Evolutionary conservation across 1,140 invertebrate genomes (phyloP), one percentile per base, ranked within the genome.

Genomic region (Leptinotarsa undecemlineata): DNA sequence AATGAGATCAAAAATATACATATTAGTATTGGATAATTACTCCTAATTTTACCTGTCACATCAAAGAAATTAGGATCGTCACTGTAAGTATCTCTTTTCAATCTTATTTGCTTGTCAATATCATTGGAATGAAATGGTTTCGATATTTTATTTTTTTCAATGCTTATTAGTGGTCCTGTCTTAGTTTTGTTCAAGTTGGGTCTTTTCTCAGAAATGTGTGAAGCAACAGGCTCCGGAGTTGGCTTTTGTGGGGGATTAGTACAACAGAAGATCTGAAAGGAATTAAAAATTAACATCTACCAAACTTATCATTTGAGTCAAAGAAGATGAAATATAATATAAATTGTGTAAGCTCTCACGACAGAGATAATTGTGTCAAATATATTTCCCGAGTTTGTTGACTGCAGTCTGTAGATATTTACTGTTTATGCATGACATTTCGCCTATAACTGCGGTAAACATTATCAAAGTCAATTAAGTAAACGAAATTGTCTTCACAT

Each of bases 111-210:
- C 66, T 84, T 84, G 23, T 84, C 83, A 48, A 85, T 84, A 66
- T 84, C 82, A 66, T 85, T 85, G 3, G 79, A 81, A 66, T 83
- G 79, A 63, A 84, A 80, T 0, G 81, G 73, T 71, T 81, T 83
- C 0, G 76, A 57, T 14, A 81, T 79, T 75, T 81, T 81, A 48
- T 79, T 82, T 69, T 83, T 83, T 14, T 83, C 82, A 3, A 82
- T 21, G 42, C 75, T 77, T 15, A 80, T 42, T 15, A 81, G 51
- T 13, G 76, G 19, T 14, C 57, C 72, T 13, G 77, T 76, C 60
- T 77, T 81, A 33, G 77, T 80, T 57, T 71, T 76, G 61, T 75
- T 72, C 51, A 68, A 57, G 64, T 61, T 77, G 42, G 33, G 70
- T 71, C 67, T 80, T 80, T 68, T 83, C 76, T 69, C 77, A 66